Base-by-base conservation (phyloP, 2,888 invertebrate species). In the Dicranocentrus wangi region DNA sequence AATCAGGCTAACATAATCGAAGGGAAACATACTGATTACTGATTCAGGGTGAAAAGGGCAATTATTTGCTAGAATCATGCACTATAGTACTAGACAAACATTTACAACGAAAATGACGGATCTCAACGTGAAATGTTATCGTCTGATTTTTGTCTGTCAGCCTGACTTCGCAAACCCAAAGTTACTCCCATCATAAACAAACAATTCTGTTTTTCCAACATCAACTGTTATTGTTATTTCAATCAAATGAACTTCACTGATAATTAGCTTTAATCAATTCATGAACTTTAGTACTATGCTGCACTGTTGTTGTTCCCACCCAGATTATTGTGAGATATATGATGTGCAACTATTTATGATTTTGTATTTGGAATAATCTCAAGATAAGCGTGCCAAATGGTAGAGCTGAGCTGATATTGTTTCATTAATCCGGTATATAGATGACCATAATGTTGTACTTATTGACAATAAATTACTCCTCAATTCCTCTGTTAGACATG, bases 81-180 rank as follows among this genome's bases (percentile, higher is more conserved):
- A 32, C 32, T 32, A 32, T 32, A 32, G 32, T 32, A 32, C 32
- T n/a, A n/a, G n/a, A n/a, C n/a, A n/a, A 32, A 7, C 10, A 32
- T 32, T 32, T 32, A 32, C 32, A 32, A 32, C 5, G 10, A 32
- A 32, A 32, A 32, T 32, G 32, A 32, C n/a, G 47, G 47, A 47
- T 10, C 7, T 47, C 47, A 47, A 47, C n/a, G 13, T 47, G 3
- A 47, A n/a, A n/a, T 39, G 39, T n/a, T 47, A 47, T n/a, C 15
- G 47, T 47, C 47, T 5, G 7, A 47, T 13, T 63, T 42, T 43
- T 43, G 63, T 63, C 63, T 63, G 63, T 63, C 63, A 42, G 58
- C 68, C 58, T 81, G 80, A 81, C 77, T 73, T 81, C 81, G 85
- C 85, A 85, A 85, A 85, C 85, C 85, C 85, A 85, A 85, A 81